These are phyloP conservation scores for Lysandra bellargus DNA, from an alignment of 2,888 invertebrate genomes.

Conservation along the genomic window DNA sequence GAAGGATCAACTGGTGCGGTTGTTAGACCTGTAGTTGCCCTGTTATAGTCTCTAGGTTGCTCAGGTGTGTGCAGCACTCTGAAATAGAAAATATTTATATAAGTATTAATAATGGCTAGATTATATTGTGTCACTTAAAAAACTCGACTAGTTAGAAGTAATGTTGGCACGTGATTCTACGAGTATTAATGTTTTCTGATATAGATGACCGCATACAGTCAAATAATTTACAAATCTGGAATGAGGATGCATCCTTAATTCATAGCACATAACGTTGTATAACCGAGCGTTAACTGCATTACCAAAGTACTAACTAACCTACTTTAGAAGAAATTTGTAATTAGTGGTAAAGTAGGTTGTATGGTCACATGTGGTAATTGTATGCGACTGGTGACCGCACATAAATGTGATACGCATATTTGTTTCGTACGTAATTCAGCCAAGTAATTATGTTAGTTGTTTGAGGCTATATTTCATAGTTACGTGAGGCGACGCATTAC, in stretches of 20 bases:
- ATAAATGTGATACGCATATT: conserved; percentile 19
- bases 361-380: conserved; percentile 15
- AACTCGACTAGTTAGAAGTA: background rate
- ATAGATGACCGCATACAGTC: background rate
- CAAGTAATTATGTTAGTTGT: background rate
- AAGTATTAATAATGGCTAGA: background rate
- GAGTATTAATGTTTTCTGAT: background rate
- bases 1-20: conserved; percentile 63
- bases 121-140: background rate
- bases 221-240: background rate
- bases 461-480: background rate
- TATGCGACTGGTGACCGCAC: conserved; percentile 8
- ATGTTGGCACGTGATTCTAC: no score
- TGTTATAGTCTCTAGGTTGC: conserved; percentile 63
- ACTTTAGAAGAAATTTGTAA: conserved; percentile 18
- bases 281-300: background rate
- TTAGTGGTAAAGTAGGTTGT: conserved; percentile 23
- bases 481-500: conserved; percentile 7
- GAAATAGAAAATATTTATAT: conserved; percentile 48
- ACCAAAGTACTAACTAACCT: conserved; percentile 28
- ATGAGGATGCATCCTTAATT: background rate
- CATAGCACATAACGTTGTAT: background rate
- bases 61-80: conserved; percentile 73
- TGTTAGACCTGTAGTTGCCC: conserved; percentile 59
- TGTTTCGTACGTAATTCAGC: background rate